Conservation (phyloP, 2,888 invertebrate genomes). For the Automeris io region DNA sequence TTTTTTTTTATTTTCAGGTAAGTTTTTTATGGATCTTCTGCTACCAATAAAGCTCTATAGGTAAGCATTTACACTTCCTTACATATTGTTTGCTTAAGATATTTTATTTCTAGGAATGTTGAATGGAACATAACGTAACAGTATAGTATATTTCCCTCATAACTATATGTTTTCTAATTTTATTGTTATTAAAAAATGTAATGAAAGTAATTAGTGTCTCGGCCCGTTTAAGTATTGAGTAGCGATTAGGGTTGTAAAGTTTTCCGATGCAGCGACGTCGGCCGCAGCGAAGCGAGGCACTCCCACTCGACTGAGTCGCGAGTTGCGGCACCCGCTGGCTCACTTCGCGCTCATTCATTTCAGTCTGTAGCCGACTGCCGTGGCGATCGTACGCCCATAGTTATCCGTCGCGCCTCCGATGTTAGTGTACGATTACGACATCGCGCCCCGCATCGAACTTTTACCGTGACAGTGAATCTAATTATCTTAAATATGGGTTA, state of each 20-base stretch:
- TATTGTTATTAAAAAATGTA: constrained; percentile 21
- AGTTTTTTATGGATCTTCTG: constrained; percentile 18
- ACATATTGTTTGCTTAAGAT: too few species aligned
- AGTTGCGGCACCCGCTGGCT: constrained; percentile 49
- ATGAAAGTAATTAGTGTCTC: constrained; percentile 60
- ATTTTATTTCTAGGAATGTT: too few species aligned
- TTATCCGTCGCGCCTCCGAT: constrained; percentile 54
- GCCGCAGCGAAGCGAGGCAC: constrained; percentile 29
- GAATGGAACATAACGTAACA: too few species aligned
- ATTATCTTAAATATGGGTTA: constrained; percentile 82
- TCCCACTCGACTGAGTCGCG: too few species aligned
- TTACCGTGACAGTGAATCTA: constrained; percentile 71
- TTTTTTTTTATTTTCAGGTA: constrained; percentile 29
- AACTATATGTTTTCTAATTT: background rate
- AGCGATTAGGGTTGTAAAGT: constrained; percentile 69
- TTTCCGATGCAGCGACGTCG: constrained; percentile 67
- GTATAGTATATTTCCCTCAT: too few species aligned
- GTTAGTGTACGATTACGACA: constrained; percentile 74
- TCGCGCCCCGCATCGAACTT: constrained; percentile 57
- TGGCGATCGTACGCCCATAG: constrained; percentile 60
- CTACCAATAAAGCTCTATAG: constrained; percentile 10
- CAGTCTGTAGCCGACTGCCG: constrained; percentile 68
- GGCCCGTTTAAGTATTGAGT: constrained; percentile 61
- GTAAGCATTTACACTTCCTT: constrained; percentile 12
- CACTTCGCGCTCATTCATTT: constrained; percentile 66